These are phyloP conservation scores for Triplophysa tibetana DNA, from an alignment of 2,113 vertebrate genomes.

Conservation along the genomic window DNA sequence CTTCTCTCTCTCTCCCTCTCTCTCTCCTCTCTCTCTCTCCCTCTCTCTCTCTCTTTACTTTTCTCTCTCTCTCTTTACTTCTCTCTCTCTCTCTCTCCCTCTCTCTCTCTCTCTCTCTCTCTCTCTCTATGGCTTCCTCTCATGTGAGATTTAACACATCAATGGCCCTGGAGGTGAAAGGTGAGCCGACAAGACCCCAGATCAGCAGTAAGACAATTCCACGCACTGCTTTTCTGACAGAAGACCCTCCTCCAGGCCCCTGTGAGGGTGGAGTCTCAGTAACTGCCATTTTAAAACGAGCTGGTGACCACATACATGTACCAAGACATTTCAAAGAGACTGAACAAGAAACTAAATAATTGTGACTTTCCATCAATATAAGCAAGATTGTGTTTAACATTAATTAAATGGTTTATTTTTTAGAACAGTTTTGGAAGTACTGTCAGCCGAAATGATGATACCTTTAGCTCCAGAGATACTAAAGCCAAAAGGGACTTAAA, in stretches of 20 bases:
- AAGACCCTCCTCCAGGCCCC: constrained; percentile 31
- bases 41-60: background rate
- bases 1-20: background rate
- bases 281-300: constrained; percentile 49
- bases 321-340: background rate
- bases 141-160: constrained; percentile 63
- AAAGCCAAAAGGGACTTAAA: too few relatives aligned
- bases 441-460: background rate
- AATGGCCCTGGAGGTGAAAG: constrained; percentile 59
- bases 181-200: constrained; percentile 55
- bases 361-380: background rate
- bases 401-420: background rate
- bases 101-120: background rate
- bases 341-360: background rate
- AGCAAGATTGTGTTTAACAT: background rate
- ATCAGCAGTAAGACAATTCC: constrained; percentile 58
- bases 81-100: background rate
- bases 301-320: constrained; percentile 15
- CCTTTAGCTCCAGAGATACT: background rate
- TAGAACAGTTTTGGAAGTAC: background rate
- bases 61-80: too few relatives aligned
- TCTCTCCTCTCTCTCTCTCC: background rate
- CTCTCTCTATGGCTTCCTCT: constrained; percentile 16
- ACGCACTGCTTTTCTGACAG: constrained; percentile 38
- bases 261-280: constrained; percentile 28